Evolutionary conservation across 2,888 invertebrate species (phyloP).

Genomic region (Nezara viridula): DNA sequence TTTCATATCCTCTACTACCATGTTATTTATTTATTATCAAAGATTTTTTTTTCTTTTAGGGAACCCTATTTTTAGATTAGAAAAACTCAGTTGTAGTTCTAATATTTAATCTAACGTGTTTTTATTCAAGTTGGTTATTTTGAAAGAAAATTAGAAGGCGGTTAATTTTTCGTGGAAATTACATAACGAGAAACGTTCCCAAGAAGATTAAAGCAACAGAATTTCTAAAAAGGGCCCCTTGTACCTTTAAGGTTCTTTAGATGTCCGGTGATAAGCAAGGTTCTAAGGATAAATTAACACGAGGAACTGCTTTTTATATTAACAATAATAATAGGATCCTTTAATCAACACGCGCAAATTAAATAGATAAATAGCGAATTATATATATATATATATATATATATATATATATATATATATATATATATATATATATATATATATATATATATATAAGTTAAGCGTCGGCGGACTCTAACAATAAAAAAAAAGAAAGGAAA

Average conservation of each 20-base stretch:
- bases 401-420: too few species aligned
- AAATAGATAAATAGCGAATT: background rate
- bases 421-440: too few species aligned
- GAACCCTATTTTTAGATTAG: background rate
- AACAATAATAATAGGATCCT: background rate
- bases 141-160: background rate
- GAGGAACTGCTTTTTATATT: background rate
- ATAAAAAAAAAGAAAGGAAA: too few species aligned
- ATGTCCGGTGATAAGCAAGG: background rate
- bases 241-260: background rate
- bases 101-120: background rate
- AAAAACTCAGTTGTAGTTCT: background rate
- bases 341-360: background rate
- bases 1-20: too few species aligned
- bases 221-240: background rate
- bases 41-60: background rate
- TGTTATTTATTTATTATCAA: too few species aligned
- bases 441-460: too few species aligned
- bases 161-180: background rate
- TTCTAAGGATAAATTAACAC: background rate
- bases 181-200: background rate
- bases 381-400: too few species aligned
- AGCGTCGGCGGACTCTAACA: too few species aligned
- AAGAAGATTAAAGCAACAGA: slow-evolving; percentile 13
- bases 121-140: background rate